These are phyloP conservation scores for Nylanderia fulva DNA, from an alignment of 1,140 invertebrate genomes.

Conservation along the genomic window DNA sequence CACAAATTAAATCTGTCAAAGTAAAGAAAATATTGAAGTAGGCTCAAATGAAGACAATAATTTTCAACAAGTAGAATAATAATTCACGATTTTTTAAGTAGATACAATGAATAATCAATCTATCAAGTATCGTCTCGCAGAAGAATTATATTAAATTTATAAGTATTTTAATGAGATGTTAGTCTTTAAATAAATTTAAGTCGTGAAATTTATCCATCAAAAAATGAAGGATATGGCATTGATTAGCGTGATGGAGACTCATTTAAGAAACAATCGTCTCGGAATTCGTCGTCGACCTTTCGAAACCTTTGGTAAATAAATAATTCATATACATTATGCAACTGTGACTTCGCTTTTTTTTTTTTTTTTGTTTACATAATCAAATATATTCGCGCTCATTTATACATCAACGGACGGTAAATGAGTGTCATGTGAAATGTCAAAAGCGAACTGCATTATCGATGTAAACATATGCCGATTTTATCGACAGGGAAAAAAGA, in stretches of 20 bases:
- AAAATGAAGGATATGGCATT: neutral
- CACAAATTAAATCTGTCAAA: neutral
- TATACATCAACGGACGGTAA: neutral
- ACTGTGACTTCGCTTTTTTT: neutral
- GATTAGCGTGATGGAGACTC: neutral
- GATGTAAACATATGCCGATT: neutral
- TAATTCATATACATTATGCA: neutral
- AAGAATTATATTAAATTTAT: neutral
- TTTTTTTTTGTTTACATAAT: conserved; percentile 1
- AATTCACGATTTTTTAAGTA: neutral
- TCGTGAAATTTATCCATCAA: neutral
- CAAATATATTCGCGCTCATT: neutral
- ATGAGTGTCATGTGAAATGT: neutral
- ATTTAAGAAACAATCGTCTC: no score
- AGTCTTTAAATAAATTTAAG: no score
- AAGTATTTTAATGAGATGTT: neutral
- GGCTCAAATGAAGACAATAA: neutral
- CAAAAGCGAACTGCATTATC: neutral
- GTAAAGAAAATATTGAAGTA: neutral
- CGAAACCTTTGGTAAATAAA: conserved; percentile 1
- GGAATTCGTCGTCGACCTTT: conserved; percentile 19
- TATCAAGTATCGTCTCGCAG: no score
- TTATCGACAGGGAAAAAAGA: no score
- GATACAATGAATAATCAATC: no score
- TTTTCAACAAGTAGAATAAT: neutral